phyloP scores from a whole-genome alignment of 2,888 invertebrate genomes.

The Galerucella calmariensis region DNA sequence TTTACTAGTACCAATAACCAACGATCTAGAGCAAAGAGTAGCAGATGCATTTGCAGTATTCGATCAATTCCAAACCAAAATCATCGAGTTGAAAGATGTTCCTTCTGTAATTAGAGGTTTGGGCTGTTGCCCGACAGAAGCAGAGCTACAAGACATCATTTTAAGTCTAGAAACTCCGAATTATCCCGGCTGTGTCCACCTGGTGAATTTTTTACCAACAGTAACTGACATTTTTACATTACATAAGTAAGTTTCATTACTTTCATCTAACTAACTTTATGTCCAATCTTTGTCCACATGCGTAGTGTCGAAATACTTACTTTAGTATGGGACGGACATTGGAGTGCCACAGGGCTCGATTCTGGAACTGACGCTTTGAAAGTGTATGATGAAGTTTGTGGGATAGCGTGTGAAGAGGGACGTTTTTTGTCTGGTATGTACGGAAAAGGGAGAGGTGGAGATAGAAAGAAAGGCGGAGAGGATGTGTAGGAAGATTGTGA shows the following conservation, averaged over 20 bases:
- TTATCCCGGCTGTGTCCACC: slow-evolving; percentile 78
- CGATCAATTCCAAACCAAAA: slow-evolving; percentile 88
- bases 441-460: too few species aligned
- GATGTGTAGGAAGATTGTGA: too few species aligned
- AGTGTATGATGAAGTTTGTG: too few species aligned
- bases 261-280: not conserved
- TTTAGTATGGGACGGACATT: too few species aligned
- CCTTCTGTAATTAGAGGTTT: slow-evolving; percentile 90
- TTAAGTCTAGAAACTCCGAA: slow-evolving; percentile 86
- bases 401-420: too few species aligned
- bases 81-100: slow-evolving; percentile 90
- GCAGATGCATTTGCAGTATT: slow-evolving; percentile 91
- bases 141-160: slow-evolving; percentile 89
- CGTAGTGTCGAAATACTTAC: too few species aligned
- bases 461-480: too few species aligned
- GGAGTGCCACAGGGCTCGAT: too few species aligned
- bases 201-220: slow-evolving; percentile 81
- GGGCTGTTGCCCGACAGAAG: slow-evolving; percentile 90
- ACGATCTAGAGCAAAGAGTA: slow-evolving; percentile 81
- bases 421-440: too few species aligned
- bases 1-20: slow-evolving; percentile 65
- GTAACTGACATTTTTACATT: slow-evolving; percentile 83
- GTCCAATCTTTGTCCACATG: too few species aligned
- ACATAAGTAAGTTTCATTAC: slow-evolving; percentile 73
- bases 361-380: too few species aligned